phyloP scores from a whole-genome alignment of 1,140 invertebrate genomes.

The Caerostris extrusa region DNA sequence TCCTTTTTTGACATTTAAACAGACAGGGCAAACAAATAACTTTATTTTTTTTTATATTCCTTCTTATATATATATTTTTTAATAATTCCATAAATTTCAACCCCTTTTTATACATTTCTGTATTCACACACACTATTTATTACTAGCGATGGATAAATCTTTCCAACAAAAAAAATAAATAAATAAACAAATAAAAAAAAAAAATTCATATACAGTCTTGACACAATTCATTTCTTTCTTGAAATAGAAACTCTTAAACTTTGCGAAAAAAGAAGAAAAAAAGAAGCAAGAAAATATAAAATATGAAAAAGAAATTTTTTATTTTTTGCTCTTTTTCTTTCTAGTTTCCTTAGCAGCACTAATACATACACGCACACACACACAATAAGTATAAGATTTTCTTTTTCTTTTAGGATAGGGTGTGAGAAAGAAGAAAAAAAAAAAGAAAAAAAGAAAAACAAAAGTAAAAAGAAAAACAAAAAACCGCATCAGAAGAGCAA shows the following conservation, averaged over 20 bases:
- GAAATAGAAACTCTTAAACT: neutral
- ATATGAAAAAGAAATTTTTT: neutral
- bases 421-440: neutral
- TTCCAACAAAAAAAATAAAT: neutral
- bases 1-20: no score
- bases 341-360: neutral
- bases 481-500: neutral
- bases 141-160: no score
- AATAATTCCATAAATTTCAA: no score
- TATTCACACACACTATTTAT: no score
- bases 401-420: constrained; percentile 26
- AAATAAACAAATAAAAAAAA: neutral
- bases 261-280: neutral
- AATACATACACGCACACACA: neutral
- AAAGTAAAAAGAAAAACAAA: no score
- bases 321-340: neutral
- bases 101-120: no score
- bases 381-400: constrained; percentile 64
- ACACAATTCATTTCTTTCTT: neutral
- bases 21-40: no score
- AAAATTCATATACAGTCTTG: neutral
- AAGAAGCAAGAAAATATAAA: neutral
- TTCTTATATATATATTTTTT: no score
- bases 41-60: no score
- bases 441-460: neutral